These are phyloP conservation scores for Lypha dubia DNA, from an alignment of 2,888 invertebrate genomes.

Conservation along the genomic window DNA sequence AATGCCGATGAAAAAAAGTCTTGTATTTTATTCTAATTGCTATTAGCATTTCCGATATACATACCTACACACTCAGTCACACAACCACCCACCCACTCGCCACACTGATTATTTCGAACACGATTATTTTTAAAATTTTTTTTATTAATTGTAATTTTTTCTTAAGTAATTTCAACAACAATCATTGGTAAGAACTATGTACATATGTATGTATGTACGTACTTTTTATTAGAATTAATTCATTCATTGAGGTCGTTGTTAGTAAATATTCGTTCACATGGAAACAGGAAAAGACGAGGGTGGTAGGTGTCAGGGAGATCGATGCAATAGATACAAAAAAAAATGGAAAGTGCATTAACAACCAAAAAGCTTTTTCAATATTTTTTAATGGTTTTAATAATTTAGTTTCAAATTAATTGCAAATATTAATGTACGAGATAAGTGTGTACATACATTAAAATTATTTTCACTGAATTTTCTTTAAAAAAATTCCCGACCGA, in stretches of 20 bases:
- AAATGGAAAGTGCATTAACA: slow-evolving; percentile 1
- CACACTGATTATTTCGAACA: background rate
- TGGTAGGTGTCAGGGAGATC: background rate
- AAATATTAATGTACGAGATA: background rate
- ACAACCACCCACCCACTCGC: background rate
- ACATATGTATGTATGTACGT: too few species aligned
- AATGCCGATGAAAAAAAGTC: background rate
- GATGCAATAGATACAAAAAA: background rate
- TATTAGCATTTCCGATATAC: background rate
- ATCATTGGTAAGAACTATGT: background rate
- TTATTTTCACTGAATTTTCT: slow-evolving; percentile 27
- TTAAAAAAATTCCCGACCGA: slow-evolving; percentile 56
- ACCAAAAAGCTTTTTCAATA: background rate
- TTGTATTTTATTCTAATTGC: slow-evolving; percentile 3
- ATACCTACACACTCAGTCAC: background rate
- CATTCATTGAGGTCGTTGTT: slow-evolving; percentile 17
- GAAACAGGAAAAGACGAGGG: background rate
- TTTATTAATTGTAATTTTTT: slow-evolving; percentile 4
- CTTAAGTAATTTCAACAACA: slow-evolving; percentile 18
- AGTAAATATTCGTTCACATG: background rate
- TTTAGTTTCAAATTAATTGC: background rate
- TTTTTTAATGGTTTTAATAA: background rate
- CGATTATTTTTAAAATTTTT: background rate
- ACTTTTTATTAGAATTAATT: too few species aligned
- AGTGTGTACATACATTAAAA: background rate